Base-by-base conservation (phyloP, 2,797 vertebrate genomes). In the Moxostoma hubbsi region DNA sequence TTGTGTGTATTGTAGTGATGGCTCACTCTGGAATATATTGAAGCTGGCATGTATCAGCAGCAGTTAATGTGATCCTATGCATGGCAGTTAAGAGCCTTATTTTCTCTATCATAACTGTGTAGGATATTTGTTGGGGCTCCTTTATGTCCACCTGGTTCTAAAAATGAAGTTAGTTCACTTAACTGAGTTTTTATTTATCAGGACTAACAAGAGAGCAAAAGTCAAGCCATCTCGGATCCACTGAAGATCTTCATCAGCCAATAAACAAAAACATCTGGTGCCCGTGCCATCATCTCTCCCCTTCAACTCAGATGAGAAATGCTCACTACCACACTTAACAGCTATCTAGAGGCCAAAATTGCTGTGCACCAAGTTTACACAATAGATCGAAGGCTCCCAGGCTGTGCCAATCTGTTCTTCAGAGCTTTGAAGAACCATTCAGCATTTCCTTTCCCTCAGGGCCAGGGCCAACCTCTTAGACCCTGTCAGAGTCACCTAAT, bases 351-450 rank as follows among this genome's bases (percentile, higher is more conserved):
- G 75, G 68, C 74, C 4, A 71, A 70, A 78, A 75, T 82, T 85
- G 77, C 81, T 80, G 70, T 80, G 70, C 81, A 70, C 76, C 81
- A 89, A 83, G 76, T 73, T 80, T 85, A 57, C 59, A 69, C 74
- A 70, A 67, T 78, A 64, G 58, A 69, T 46, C 49, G 49, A 49
- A 81, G 54, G 65, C 68, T 85, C 90, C 83, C 81, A 89, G 66
- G 76, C 90, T 88, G 84, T 75, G 73, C 84, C 11, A 7, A 12
- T 46, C 54, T 45, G n/a, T 68, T 18, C 73, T 75, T 18, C 59
- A 63, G 73, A 54, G 15, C 63, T 36, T 4, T 71, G 13, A 36
- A 74, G 51, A 57, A 15, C 61, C 73, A 54, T 54, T 64, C 50
- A 57, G 43, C 15, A 47, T 75, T 70, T 18, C 50, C 67, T 51